Evolutionary conservation across 1,140 invertebrate species (phyloP), one percentile per base, ranked within the genome.

Genomic region (Hyles vespertilio): DNA sequence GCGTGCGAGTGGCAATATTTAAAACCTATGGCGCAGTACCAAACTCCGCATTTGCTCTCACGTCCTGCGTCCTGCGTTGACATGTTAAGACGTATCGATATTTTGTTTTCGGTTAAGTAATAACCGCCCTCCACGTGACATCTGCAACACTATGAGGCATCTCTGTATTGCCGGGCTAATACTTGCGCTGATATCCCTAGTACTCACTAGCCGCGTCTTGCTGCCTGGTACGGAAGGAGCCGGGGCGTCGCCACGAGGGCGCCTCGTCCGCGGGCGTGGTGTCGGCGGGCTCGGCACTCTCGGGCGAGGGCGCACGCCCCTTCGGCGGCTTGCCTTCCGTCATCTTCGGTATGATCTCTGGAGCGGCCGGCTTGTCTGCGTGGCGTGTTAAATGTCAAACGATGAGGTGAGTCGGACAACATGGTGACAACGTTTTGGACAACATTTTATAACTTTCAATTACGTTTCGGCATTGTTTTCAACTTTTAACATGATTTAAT

Each of bases 341-440:
- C 89, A 93, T 92, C 69, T 91, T 92, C 22, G 36, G n/a, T 50
- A 93, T 92, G 63, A 94, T 93, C 72, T 91, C 90, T 36, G 91
- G 87, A 60, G 71, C 64, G 9, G 77, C 76, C 65, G 75, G 75
- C 53, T 81, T 81, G 63, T 92, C 92, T 91, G 89, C 84, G 58
- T 45, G 51, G 58, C 34, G 45, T 48, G 58, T 36, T 51, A 62
- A 56, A 51, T 45, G 44, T 47, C 32, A 52, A 40, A 49, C 45
- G 46, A 59, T 49, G 52, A 46, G 11, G 36, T 12, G 32, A 44
- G 12, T 44, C 40, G 4, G 52, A 47, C 46, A 4, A 47, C 46
- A 47, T 12, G 3, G 32, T 47, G 53, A 54, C 53, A 55, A 50
- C 10, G 53, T 45, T 62, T 48, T 60, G 58, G 46, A 49, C 36